Percentiles rank a stretch among this genome's conserved stretches.
phyloP scores from a whole-genome alignment of 1,140 invertebrate genomes.

The Nautilus pompilius region DNA sequence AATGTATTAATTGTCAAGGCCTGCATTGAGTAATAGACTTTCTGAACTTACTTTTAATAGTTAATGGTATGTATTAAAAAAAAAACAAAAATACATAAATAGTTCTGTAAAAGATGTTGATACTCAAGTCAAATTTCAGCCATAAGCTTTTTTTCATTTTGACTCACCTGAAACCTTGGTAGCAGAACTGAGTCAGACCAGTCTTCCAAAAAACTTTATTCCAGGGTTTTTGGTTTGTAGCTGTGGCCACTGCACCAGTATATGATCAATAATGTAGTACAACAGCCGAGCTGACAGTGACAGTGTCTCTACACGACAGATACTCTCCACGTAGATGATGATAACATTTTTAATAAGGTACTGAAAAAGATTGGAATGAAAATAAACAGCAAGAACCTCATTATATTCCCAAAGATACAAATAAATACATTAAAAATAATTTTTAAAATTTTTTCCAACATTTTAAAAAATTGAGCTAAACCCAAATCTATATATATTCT shows the following conservation, averaged over 20 bases:
- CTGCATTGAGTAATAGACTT: too few species aligned
- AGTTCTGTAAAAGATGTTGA: too few species aligned
- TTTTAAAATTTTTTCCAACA: slow-evolving; percentile 8
- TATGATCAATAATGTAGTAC: slow-evolving; percentile 70
- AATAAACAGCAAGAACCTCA: neutral
- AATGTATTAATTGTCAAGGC: too few species aligned
- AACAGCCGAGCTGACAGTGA: slow-evolving; percentile 87
- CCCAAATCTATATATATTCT: too few species aligned
- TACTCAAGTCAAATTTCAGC: too few species aligned
- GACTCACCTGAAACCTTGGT: too few species aligned
- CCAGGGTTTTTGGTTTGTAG: slow-evolving; percentile 63
- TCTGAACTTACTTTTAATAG: too few species aligned
- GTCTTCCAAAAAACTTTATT: slow-evolving; percentile 57
- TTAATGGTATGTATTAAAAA: too few species aligned
- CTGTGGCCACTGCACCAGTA: slow-evolving; percentile 88
- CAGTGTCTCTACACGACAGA: slow-evolving; percentile 84
- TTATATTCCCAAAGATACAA: neutral
- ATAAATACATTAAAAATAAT: neutral
- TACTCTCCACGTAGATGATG: slow-evolving; percentile 91
- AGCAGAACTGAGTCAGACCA: too few species aligned
- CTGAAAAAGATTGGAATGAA: slow-evolving; percentile 6
- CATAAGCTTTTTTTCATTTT: too few species aligned
- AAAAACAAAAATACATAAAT: too few species aligned
- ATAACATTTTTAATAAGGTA: too few species aligned
- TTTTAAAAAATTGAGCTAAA: neutral